Percentiles rank a stretch among this genome's conserved stretches.
These are phyloP conservation scores for Zaprionus capensis DNA, from an alignment of 1,140 invertebrate species.

Conservation along the genomic window DNA sequence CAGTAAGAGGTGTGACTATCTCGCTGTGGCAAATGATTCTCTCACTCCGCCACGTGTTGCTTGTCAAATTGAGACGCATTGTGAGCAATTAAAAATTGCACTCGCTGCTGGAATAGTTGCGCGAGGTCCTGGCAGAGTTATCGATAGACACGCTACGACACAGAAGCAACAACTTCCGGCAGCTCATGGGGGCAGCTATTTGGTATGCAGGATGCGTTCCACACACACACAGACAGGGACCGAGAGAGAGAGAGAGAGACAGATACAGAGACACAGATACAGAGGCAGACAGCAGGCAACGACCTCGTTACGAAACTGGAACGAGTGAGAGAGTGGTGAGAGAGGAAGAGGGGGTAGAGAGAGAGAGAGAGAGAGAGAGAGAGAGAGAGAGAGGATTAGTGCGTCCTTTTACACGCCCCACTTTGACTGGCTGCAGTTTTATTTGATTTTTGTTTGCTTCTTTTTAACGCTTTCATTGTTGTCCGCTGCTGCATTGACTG, in stretches of 20 bases:
- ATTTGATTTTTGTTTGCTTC: constrained; percentile 33
- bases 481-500: constrained; percentile 26
- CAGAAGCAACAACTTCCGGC: constrained; percentile 58
- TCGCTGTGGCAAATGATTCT: neutral
- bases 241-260: neutral
- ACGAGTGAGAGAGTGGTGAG: constrained; percentile 11
- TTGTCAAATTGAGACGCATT: constrained; percentile 73
- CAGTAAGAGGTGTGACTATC: constrained; percentile 22
- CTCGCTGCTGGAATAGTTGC: constrained; percentile 59
- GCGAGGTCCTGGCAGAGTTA: constrained; percentile 48
- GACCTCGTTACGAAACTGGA: constrained; percentile 79
- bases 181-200: constrained; percentile 47
- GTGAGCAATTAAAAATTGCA: constrained; percentile 69
- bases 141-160: constrained; percentile 44
- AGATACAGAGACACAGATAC: constrained; percentile 25
- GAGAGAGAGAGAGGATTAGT: neutral
- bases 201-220: constrained; percentile 71
- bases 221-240: constrained; percentile 36
- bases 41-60: constrained; percentile 63
- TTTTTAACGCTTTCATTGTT: constrained; percentile 19
- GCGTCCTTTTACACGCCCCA: constrained; percentile 45
- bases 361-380: neutral
- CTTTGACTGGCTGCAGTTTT: constrained; percentile 56
- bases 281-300: constrained; percentile 55
- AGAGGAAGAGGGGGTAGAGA: neutral